Percentiles rank a stretch among this genome's conserved stretches.
These are phyloP conservation scores for Antitype chi DNA, from an alignment of 2,888 invertebrate species.

Conservation along the genomic window DNA sequence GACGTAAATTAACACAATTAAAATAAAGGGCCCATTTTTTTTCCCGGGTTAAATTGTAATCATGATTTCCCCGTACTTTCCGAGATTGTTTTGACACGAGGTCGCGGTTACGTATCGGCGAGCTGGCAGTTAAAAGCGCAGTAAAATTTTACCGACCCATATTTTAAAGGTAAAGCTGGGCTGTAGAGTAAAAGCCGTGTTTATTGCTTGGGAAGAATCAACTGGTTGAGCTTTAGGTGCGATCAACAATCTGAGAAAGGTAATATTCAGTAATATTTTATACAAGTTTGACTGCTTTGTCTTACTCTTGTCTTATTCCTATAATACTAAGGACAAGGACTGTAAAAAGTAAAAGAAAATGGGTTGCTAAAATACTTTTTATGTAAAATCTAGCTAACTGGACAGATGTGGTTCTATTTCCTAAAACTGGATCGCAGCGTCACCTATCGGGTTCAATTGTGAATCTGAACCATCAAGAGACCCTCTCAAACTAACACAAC, in stretches of 20 bases:
- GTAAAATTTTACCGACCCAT: constrained; percentile 64
- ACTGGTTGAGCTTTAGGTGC: constrained; percentile 42
- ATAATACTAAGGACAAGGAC: neutral
- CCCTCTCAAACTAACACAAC: no score
- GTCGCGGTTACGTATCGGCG: constrained; percentile 56
- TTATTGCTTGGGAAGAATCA: constrained; percentile 55
- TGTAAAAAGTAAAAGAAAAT: neutral
- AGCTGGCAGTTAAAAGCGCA: constrained; percentile 59
- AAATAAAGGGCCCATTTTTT: constrained; percentile 39
- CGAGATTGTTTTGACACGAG: constrained; percentile 60
- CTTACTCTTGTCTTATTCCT: neutral
- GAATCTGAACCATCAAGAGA: no score
- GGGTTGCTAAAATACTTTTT: neutral
- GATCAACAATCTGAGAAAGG: constrained; percentile 26
- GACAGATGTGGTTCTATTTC: no score
- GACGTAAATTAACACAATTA: constrained; percentile 38
- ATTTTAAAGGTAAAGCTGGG: constrained; percentile 53
- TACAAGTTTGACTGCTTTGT: neutral
- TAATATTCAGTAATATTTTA: constrained; percentile 25
- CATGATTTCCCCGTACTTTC: constrained; percentile 45
- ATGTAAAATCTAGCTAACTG: no score
- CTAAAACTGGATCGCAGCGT: no score
- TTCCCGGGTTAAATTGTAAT: constrained; percentile 37
- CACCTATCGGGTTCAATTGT: no score
- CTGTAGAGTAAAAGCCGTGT: constrained; percentile 51